phyloP scores from a whole-genome alignment of 2,888 invertebrate genomes.

The Cryptus viduatorius region DNA sequence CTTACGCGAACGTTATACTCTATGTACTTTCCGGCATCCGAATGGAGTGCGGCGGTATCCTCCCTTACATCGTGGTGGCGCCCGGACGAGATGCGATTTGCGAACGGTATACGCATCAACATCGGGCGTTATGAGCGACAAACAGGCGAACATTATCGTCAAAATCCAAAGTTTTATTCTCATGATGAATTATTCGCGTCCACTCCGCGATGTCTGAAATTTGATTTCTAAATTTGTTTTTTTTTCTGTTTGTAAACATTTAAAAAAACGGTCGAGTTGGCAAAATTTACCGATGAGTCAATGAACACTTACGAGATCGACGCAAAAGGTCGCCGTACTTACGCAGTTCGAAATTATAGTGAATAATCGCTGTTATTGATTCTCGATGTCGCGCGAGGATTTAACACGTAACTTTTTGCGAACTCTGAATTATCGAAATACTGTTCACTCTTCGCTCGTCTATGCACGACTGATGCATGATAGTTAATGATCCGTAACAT shows the following conservation, averaged over 20 bases:
- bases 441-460: neutral
- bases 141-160: neutral
- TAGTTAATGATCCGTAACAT: neutral
- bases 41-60: too few species aligned
- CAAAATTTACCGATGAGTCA: neutral
- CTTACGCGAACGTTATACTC: too few species aligned
- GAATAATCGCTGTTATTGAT: too few species aligned
- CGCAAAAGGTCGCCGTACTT: too few species aligned
- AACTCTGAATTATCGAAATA: neutral
- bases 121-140: neutral
- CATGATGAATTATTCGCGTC: neutral
- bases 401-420: conserved; percentile 5
- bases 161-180: neutral
- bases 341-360: too few species aligned
- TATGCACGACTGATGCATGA: neutral
- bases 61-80: too few species aligned
- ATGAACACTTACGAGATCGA: too few species aligned
- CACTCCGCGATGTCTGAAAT: neutral
- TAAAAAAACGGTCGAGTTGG: neutral
- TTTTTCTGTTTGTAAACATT: conserved; percentile 2
- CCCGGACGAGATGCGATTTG: too few species aligned
- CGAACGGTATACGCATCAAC: too few species aligned
- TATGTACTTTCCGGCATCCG: too few species aligned
- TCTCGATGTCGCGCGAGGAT: too few species aligned
- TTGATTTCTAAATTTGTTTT: neutral